Base-by-base conservation (phyloP, 2,888 invertebrate species). In the Cephonodes hylas region DNA sequence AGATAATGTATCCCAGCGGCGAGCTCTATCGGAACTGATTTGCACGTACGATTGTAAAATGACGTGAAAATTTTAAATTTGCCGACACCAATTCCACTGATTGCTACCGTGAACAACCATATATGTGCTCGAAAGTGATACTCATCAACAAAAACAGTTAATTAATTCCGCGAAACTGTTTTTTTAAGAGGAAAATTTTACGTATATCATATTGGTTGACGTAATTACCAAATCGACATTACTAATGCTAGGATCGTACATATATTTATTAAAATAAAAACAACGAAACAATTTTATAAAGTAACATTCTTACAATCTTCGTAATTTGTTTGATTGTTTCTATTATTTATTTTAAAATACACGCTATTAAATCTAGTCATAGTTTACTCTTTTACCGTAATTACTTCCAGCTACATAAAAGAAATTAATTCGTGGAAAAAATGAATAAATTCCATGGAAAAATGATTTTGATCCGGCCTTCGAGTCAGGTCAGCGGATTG, bases 1-100 rank as follows among this genome's bases (percentile, higher is more conserved):
- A 23, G 7, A 3, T 31, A 5, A 20, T 10, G 31, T 18, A 31
- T 8, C 8, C 25, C 3, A 48, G 15, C n/a, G 48, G 31, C 18
- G 31, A 31, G 27, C 31, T 7, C 8, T 53, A 27, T 27, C 15
- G 27, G 10, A 27, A 53, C 31, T 15, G 15, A 31, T 31, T 18
- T 18, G 27, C 18, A 53, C 27, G 31, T 18, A 13, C 23, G n/a
- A 46, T 46, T n/a, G 6, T n/a, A 46, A 8, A 48, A 27, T 18
- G 27, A 15, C 31, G 15, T 27, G 58, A 58, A 42, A 46, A 57
- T 15, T 46, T 62, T 60, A 63, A 62, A 61, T 42, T 45, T 45
- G 13, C 61, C 58, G 59, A 48, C 60, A 65, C 53, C 53, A 60
- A 62, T 42, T 66, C 23, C 56, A 59, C 60, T 59, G 31, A 63